These are phyloP conservation scores for Halcyon senegalensis DNA, from an alignment of 2,113 vertebrate species.

Conservation along the genomic window DNA sequence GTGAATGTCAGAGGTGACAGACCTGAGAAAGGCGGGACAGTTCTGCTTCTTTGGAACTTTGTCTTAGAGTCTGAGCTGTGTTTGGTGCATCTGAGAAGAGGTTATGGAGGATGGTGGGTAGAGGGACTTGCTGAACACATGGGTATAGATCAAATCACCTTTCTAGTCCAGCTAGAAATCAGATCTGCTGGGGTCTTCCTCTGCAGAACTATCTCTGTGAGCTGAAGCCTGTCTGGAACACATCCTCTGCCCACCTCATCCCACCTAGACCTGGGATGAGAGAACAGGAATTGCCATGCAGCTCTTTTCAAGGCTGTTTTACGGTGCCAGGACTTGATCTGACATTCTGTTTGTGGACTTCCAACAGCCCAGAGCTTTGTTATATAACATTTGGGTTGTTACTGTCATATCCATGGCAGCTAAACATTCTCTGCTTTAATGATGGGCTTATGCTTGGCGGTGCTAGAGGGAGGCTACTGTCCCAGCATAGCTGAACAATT, in stretches of 20 bases:
- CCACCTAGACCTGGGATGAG: not conserved
- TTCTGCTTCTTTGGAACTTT: not conserved
- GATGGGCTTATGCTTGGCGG: rapidly evolving
- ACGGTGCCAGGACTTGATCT: not conserved
- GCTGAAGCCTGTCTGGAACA: not conserved
- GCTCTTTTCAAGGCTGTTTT: not conserved
- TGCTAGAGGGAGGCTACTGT: not conserved
- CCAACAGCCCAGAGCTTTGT: not conserved
- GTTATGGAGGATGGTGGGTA: not conserved
- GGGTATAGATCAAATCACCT: not conserved
- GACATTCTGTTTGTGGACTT: not conserved
- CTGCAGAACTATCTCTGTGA: not conserved
- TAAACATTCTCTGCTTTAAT: not conserved
- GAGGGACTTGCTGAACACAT: not conserved
- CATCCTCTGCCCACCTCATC: not conserved
- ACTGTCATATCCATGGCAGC: not conserved
- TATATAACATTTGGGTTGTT: not conserved
- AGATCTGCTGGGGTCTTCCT: not conserved
- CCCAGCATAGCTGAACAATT: not conserved
- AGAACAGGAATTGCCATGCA: rapidly evolving
- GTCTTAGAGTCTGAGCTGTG: not conserved
- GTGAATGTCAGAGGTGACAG: not conserved
- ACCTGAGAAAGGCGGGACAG: not conserved
- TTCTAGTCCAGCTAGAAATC: not conserved
- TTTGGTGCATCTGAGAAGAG: not conserved